Conservation (phyloP, 2,113 vertebrate species). For the Cochlearius cochlearius region DNA sequence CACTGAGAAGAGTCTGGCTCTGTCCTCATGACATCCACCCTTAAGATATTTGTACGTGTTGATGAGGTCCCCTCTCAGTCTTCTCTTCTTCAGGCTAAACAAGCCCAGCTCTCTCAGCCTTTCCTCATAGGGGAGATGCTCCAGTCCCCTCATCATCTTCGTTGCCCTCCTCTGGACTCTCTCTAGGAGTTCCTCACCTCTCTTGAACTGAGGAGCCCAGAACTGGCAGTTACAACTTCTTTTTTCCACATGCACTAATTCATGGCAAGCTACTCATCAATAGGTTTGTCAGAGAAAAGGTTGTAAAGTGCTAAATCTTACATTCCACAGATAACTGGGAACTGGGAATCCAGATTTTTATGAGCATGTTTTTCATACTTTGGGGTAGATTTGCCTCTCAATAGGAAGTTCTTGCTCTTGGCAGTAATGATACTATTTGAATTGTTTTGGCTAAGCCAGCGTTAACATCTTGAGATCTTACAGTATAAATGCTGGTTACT, state of each 20-base stretch:
- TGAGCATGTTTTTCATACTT: neutral
- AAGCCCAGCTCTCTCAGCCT: no score
- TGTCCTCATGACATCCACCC: no score
- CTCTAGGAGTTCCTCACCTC: no score
- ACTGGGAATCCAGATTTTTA: neutral
- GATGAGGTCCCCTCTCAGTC: no score
- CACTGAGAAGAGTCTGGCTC: no score
- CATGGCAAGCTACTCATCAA: neutral
- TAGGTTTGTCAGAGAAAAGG: neutral
- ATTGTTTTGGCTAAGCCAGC: neutral
- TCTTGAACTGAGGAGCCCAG: no score
- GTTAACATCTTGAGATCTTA: neutral
- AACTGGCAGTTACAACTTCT: neutral
- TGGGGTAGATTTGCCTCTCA: neutral
- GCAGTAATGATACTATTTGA: neutral
- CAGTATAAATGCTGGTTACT: neutral
- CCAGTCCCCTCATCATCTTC: no score
- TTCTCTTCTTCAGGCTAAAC: no score
- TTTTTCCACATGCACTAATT: rapidly evolving
- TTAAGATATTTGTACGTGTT: no score
- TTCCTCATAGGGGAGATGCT: no score
- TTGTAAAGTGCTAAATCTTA: neutral
- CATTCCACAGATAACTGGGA: neutral
- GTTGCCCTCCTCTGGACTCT: no score
- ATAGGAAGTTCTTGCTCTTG: neutral